A percentile compares a stretch with the other conserved stretches of the same genome.
phyloP scores from a whole-genome alignment of 92 coral and sea anemone genomes.

The Parazoanthus atlanticus region DNA sequence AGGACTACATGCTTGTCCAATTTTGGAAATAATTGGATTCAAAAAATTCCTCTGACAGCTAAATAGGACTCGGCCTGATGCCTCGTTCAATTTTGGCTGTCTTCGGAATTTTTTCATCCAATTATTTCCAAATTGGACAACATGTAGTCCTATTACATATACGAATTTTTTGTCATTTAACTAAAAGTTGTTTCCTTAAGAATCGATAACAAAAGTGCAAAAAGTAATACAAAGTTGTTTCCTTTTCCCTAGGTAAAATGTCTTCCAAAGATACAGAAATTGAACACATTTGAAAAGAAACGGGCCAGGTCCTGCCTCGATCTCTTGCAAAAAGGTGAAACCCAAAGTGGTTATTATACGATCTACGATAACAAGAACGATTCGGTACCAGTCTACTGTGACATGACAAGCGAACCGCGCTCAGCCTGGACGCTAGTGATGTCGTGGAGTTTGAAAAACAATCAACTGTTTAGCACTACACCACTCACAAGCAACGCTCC shows the following conservation, averaged over 20 bases:
- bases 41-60: no score
- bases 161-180: no score
- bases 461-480: not conserved
- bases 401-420: constrained; percentile 63
- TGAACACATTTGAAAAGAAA: not conserved
- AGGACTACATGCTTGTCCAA: no score
- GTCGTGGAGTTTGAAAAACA: constrained; percentile 55
- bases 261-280: not conserved
- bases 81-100: no score
- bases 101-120: no score
- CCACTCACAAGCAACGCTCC: constrained; percentile 44
- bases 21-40: no score
- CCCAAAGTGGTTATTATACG: constrained; percentile 46
- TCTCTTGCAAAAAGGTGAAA: constrained; percentile 39
- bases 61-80: no score
- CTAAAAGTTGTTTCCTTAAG: no score
- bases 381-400: constrained; percentile 64
- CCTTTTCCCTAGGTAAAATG: constrained; percentile 9
- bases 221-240: no score
- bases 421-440: constrained; percentile 75
- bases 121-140: no score
- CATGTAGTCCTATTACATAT: no score
- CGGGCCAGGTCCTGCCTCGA: constrained; percentile 53
- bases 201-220: no score
- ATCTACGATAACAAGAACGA: constrained; percentile 48